phyloP scores from a whole-genome alignment of 35 echinoderm and acorn worm genomes.

The Lytechinus pictus region DNA sequence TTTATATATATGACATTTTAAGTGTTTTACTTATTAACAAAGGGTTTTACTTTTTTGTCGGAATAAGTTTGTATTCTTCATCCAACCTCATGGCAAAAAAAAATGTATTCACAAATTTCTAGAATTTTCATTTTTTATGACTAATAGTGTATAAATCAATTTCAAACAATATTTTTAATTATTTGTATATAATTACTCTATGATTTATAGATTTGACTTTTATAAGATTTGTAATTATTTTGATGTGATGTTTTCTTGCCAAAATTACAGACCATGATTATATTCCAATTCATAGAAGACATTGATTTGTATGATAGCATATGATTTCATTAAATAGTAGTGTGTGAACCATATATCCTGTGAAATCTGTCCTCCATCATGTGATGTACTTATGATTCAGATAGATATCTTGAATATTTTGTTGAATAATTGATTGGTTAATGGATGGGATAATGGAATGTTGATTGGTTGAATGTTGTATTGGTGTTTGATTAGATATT shows the following conservation, averaged over 20 bases:
- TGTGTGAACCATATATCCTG: not conserved
- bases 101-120: not conserved
- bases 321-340: not conserved
- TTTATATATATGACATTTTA: not conserved
- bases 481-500: too few species aligned
- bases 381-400: not conserved
- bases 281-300: not conserved
- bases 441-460: not conserved
- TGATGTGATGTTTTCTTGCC: not conserved
- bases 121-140: not conserved
- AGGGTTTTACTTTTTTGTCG: not conserved
- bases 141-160: not conserved
- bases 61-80: not conserved
- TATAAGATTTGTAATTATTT: not conserved
- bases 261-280: not conserved
- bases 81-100: not conserved
- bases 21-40: not conserved
- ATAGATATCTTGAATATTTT: not conserved
- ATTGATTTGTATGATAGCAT: not conserved
- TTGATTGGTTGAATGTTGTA: not conserved
- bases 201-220: not conserved
- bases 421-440: not conserved
- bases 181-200: not conserved
- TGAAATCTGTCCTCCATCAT: too few species aligned
- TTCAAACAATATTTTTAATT: not conserved